Base-by-base conservation (phyloP, 2,797 vertebrate species). In the Enteromius thamalakanensis region DNA sequence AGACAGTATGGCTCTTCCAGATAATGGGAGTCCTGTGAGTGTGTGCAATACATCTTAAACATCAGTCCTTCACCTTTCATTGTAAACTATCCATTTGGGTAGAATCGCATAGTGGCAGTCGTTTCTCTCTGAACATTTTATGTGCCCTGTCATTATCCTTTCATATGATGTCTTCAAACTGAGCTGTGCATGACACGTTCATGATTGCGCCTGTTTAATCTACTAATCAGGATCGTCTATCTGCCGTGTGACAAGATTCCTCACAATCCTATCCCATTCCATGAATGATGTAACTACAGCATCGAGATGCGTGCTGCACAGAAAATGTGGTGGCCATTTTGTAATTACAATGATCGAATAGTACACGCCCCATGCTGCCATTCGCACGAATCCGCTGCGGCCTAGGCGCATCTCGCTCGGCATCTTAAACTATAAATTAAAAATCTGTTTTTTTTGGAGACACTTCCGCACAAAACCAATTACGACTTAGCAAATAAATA, bases 401-500 rank as follows among this genome's bases (percentile, higher is more conserved):
- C 60, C 58, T 69, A 37, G 17, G 49, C 26, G 23, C 68, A 83
- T 84, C 78, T 85, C n/a, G 23, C 42, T 58, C 23, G n/a, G 62
- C 83, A 86, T 89, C 83, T 88, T 83, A 72, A 86, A 85, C 78
- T 70, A 74, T 88, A 74, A 86, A 87, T 87, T 79, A 84, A 86
- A 87, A 86, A 85, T 77, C 75, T 75, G 81, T 77, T 87, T 87
- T 88, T 71, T 26, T 26, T 26, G 26, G 79, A 83, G 67, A 86
- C 83, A 75, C 60, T 85, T 80, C 77, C 55, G 51, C 84, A 87
- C 84, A 84, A 86, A 88, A 86, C 84, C 85, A 84, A 84, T 89
- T 88, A 85, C 84, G 19, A 75, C 74, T 76, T 80, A 72, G 76
- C 32, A 49, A 81, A 90, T 88, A 89, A 84, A 89, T 90, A 89